Conservation (phyloP, 2,888 invertebrate species). For the Neuroscelio doddi region DNA sequence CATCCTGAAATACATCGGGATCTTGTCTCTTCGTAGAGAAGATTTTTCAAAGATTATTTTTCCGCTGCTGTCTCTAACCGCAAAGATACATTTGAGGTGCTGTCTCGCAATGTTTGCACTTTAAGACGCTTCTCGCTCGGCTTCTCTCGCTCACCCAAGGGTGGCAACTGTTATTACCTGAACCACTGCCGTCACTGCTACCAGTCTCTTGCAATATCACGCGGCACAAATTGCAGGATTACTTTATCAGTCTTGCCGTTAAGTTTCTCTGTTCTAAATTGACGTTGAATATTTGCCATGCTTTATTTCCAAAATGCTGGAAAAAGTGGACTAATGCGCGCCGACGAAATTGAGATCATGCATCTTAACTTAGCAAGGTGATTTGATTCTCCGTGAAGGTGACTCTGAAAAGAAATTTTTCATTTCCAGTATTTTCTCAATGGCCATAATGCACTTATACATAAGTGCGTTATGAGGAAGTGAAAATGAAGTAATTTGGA, state of each 20-base stretch:
- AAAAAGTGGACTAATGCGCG: no score
- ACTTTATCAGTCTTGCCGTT: conserved; percentile 21
- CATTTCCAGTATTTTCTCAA: no score
- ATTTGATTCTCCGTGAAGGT: no score
- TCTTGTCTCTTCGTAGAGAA: no score
- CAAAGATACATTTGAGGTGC: conserved; percentile 7
- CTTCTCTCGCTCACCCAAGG: conserved; percentile 11
- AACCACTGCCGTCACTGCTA: conserved; percentile 15
- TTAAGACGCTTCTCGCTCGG: background rate
- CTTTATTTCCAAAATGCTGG: background rate
- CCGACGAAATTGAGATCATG: no score
- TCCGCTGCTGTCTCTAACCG: conserved; percentile 18
- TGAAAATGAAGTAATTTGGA: no score
- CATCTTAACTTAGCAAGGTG: no score
- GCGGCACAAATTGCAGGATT: conserved; percentile 30
- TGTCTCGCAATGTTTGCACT: conserved; percentile 35
- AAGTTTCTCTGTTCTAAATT: background rate
- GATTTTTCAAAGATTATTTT: no score
- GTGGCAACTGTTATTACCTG: conserved; percentile 38
- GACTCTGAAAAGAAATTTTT: no score
- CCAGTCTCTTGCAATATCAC: conserved; percentile 15
- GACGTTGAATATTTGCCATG: background rate
- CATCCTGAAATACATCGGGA: no score
- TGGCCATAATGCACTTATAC: no score
- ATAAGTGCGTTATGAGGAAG: no score